Base-by-base conservation (phyloP, 2,888 invertebrate species). In the Crepidodera aurea region DNA sequence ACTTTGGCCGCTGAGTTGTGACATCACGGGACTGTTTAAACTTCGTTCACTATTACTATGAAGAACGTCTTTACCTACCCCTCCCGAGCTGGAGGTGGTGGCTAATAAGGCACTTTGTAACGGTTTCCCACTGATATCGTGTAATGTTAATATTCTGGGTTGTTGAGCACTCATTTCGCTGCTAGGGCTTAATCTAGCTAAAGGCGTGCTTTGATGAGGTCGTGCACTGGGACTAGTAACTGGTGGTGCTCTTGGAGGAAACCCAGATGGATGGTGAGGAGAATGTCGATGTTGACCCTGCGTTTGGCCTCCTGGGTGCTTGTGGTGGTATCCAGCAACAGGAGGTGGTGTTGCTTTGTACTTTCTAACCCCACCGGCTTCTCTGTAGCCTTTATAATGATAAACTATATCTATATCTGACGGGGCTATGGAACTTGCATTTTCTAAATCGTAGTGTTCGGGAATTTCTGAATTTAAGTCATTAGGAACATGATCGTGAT, bases 401-500 rank as follows among this genome's bases (percentile, higher is more conserved):
- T 95, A 95, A 8, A 96, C 94, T 66, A 98, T 94, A 77, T 98
- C 97, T 69, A 96, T 96, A 78, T 98, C 98, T 1, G 96, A 96
- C 0, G 98, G 97, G 0, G 98, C 98, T 70, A 98, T 97, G 0
- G 96, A 96, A 79, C 96, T 96, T 1, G 97, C 96, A 81, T 97
- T 97, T 83, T 98, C 98, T 65, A 98, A 84, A 79, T 98, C 97
- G 77, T 98, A 98, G 78, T 96, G 95, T 78, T 96, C 96, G 0
- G 95, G 94, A 65, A 90, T 85, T 76, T 93, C 92, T 6, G 89
- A 89, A 75, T 88, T 87, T 71, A 94, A 83, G 74, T 93, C 93
- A 53, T 90, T 88, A 85, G 19, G 60, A 18, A 42, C 66, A 72
- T 91, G 91, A 62, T 92, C 91, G 72, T 92, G 87, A 1, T 88